Percentiles rank a stretch among this genome's conserved stretches.
These are phyloP conservation scores for Platycheirus albimanus DNA, from an alignment of 2,888 invertebrate genomes.

Conservation along the genomic window DNA sequence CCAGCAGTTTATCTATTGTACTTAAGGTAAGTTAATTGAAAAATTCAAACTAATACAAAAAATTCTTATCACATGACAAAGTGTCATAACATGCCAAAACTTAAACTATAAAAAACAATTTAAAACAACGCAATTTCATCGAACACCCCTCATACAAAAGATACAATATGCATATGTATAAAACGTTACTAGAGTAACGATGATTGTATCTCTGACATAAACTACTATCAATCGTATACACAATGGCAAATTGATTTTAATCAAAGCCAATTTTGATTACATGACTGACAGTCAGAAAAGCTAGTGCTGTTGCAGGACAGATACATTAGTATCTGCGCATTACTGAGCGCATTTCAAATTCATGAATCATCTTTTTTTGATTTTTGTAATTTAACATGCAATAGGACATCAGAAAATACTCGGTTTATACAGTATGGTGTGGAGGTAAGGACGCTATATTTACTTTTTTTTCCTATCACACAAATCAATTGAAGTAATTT, in stretches of 20 bases:
- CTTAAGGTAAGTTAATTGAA: slow-evolving; percentile 79
- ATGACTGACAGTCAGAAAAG: slow-evolving; percentile 53
- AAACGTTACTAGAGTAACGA: slow-evolving; percentile 1
- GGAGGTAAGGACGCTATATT: background rate
- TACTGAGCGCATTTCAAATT: slow-evolving; percentile 19
- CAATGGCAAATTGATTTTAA: slow-evolving; percentile 79
- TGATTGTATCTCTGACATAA: slow-evolving; percentile 2
- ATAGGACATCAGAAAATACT: slow-evolving; percentile 25
- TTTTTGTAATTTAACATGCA: slow-evolving; percentile 20
- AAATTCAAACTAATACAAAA: background rate
- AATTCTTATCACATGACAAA: slow-evolving; percentile 14
- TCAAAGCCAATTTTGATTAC: slow-evolving; percentile 78
- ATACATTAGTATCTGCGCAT: slow-evolving; percentile 41
- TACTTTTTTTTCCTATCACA: no score
- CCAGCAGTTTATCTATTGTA: slow-evolving; percentile 82
- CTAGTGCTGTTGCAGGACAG: slow-evolving; percentile 21
- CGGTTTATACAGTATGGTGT: slow-evolving; percentile 3
- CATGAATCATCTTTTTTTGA: slow-evolving; percentile 56
- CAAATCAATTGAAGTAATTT: no score
- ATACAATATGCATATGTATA: slow-evolving; percentile 1
- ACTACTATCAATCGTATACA: slow-evolving; percentile 8
- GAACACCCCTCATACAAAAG: background rate
- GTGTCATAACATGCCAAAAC: background rate
- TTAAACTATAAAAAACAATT: background rate
- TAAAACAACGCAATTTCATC: slow-evolving; percentile 4